Evolutionary conservation across 2,888 invertebrate genomes (phyloP).

Genomic region (Drosophila atripex): DNA sequence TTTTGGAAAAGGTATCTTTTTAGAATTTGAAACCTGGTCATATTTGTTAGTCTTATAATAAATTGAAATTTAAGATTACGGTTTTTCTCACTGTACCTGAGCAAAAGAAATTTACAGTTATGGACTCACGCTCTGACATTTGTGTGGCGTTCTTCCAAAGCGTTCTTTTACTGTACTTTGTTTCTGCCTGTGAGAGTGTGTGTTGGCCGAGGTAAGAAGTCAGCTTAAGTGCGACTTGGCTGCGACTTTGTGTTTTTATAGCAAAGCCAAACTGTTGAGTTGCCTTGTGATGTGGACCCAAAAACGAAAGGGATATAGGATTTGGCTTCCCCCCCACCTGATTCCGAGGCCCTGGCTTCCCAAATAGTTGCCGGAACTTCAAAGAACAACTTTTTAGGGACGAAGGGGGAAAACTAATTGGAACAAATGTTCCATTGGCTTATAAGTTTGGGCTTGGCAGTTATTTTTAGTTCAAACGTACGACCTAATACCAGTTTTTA

Average conservation of each 20-base stretch:
- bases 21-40: too few relatives aligned
- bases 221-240: conserved; percentile 64
- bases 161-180: conserved; percentile 21
- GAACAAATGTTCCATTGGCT: conserved; percentile 29
- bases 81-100: neutral
- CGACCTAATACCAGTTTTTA: neutral
- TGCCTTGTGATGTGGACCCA: conserved; percentile 28
- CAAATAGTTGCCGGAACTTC: conserved; percentile 9
- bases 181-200: neutral
- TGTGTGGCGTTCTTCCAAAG: conserved; percentile 50
- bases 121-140: conserved; percentile 63
- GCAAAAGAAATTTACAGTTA: conserved; percentile 65
- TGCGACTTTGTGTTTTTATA: conserved; percentile 66
- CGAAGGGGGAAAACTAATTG: conserved; percentile 26
- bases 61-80: neutral
- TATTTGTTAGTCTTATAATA: too few relatives aligned
- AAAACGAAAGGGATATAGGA: neutral
- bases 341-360: neutral
- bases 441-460: conserved; percentile 1
- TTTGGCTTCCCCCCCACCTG: conserved; percentile 26
- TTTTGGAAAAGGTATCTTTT: too few relatives aligned
- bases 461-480: neutral
- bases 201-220: conserved; percentile 21
- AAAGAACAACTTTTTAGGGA: conserved; percentile 16
- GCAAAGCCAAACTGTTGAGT: conserved; percentile 70